Percentiles rank a stretch among this genome's conserved stretches.
Evolutionary conservation across 2,113 vertebrate genomes (phyloP).

Genomic region (Serinus canaria): DNA sequence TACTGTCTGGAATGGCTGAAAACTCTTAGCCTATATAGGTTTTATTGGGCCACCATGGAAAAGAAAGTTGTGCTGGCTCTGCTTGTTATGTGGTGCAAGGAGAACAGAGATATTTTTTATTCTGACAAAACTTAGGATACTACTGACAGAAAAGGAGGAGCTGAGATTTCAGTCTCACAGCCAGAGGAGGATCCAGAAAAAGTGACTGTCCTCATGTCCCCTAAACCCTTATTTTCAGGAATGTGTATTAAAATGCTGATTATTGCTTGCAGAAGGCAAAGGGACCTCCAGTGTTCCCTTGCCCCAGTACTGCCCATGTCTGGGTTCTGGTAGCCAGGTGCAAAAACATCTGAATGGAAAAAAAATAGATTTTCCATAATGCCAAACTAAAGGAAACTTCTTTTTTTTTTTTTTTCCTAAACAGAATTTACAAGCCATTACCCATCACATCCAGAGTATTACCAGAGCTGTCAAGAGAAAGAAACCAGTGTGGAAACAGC

Average conservation of each 20-base stretch:
- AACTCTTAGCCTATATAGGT: background rate
- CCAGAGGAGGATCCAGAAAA: background rate
- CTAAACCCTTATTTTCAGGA: background rate
- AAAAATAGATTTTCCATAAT: background rate
- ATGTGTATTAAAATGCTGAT: background rate
- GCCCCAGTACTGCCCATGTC: accelerated
- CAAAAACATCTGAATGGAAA: background rate
- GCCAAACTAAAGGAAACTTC: background rate
- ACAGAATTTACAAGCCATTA: constrained; percentile 38
- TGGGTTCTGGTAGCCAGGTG: background rate
- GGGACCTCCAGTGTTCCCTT: background rate
- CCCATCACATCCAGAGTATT: background rate
- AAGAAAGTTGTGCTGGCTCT: background rate
- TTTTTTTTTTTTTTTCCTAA: background rate
- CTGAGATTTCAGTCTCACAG: background rate
- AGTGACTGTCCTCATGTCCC: background rate
- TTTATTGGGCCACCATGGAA: background rate
- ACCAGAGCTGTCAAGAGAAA: background rate
- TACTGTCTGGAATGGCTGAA: background rate
- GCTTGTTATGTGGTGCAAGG: background rate
- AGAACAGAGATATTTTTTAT: background rate
- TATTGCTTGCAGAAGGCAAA: background rate
- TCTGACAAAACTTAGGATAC: background rate
- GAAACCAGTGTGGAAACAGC: background rate
- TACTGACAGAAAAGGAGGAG: background rate